Percentiles rank a stretch among this genome's conserved stretches.
Evolutionary conservation across 1,140 invertebrate genomes (phyloP).

Genomic region (Batillaria attramentaria): DNA sequence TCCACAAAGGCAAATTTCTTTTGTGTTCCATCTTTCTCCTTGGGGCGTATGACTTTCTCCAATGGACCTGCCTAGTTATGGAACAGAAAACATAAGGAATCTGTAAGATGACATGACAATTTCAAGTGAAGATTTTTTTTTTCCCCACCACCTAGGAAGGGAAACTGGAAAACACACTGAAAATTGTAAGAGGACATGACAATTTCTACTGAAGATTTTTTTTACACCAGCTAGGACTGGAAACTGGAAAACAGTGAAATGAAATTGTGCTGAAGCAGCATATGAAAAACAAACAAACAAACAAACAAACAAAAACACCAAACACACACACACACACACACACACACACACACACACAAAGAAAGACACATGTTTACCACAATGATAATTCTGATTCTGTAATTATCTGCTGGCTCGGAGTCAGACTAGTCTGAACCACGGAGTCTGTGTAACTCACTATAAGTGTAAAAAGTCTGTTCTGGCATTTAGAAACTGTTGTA

Average conservation of each 20-base stretch:
- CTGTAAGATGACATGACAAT: no score
- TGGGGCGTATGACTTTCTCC: constrained; percentile 81
- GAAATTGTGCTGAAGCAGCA: background rate
- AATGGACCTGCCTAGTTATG: constrained; percentile 81
- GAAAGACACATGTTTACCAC: background rate
- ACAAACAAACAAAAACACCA: no score
- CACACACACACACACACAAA: no score
- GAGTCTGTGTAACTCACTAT: no score
- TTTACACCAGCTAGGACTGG: background rate
- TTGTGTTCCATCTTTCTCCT: constrained; percentile 71
- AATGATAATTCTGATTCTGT: background rate
- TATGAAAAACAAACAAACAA: no score
- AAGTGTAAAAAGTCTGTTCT: no score
- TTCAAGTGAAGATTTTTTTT: background rate
- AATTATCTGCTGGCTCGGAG: no score
- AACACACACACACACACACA: no score
- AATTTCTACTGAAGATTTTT: background rate
- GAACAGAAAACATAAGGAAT: background rate
- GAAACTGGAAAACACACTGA: constrained; percentile 12
- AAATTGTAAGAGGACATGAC: background rate
- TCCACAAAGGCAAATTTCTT: constrained; percentile 83
- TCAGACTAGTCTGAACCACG: no score
- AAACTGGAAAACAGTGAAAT: background rate
- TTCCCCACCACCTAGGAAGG: constrained; percentile 44
- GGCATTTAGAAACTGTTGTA: no score